Percentiles rank a stretch among this genome's conserved stretches.
Evolutionary conservation across 2,888 invertebrate genomes (phyloP).

Genomic region (Amblyteles armatorius): DNA sequence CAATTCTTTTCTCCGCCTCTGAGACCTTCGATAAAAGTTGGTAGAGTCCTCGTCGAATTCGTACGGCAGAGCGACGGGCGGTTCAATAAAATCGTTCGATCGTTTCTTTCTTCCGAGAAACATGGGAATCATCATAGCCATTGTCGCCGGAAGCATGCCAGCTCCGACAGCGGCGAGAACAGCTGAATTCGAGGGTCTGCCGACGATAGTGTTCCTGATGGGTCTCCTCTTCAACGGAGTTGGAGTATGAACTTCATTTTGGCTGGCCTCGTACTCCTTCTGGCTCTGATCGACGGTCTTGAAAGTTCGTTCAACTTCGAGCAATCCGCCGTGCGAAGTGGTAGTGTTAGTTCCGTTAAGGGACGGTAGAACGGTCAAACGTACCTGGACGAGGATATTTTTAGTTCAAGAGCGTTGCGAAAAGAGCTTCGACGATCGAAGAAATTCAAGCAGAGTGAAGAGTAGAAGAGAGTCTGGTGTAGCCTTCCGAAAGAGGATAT

Average conservation of each 20-base stretch:
- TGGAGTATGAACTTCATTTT: conserved; percentile 79
- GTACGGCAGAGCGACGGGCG: background rate
- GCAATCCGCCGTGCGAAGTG: conserved; percentile 90
- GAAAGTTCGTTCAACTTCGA: conserved; percentile 91
- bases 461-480: conserved; percentile 27
- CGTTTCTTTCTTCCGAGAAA: conserved; percentile 87
- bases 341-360: conserved; percentile 86
- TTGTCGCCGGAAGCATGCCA: conserved; percentile 92
- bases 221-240: conserved; percentile 76
- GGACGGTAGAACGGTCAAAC: conserved; percentile 91
- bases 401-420: conserved; percentile 42
- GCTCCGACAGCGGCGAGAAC: conserved; percentile 91
- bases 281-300: conserved; percentile 89
- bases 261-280: conserved; percentile 82
- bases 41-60: conserved; percentile 23
- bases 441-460: conserved; percentile 24
- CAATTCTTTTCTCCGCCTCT: conserved; percentile 17
- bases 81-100: conserved; percentile 44
- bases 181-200: conserved; percentile 86
- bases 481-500: conserved; percentile 12
- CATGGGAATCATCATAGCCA: conserved; percentile 93
- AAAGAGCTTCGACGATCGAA: conserved; percentile 46
- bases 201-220: conserved; percentile 81
- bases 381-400: conserved; percentile 82
- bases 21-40: background rate